Conservation (phyloP, 2,797 vertebrate species). For the Pachyuromys duprasi region DNA sequence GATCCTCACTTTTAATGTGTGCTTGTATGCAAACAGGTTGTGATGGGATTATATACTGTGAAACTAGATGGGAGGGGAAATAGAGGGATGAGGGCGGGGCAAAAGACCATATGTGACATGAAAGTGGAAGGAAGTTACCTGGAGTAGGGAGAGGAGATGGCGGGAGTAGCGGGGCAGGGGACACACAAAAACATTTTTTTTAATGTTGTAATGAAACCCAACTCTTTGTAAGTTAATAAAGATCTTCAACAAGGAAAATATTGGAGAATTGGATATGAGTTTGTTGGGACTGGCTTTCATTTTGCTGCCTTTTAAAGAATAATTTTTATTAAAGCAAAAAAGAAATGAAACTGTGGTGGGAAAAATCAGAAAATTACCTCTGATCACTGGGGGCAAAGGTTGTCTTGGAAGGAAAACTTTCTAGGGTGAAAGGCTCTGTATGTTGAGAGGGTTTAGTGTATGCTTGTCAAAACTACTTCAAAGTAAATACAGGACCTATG, state of each 20-base stretch:
- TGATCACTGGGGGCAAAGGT: neutral
- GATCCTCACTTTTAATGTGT: neutral
- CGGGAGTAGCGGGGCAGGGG: too few relatives aligned
- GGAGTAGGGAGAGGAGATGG: too few relatives aligned
- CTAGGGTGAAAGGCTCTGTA: neutral
- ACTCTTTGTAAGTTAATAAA: neutral
- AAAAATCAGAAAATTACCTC: neutral
- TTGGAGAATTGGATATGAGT: neutral
- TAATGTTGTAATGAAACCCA: neutral
- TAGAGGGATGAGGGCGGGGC: too few relatives aligned
- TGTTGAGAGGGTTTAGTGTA: neutral
- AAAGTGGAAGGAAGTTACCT: neutral
- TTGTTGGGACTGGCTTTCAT: neutral
- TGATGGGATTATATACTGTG: neutral
- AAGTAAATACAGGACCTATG: accelerated
- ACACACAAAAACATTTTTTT: neutral
- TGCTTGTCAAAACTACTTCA: neutral
- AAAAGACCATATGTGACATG: neutral
- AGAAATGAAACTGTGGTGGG: neutral
- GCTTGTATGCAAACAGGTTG: neutral
- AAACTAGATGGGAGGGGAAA: neutral
- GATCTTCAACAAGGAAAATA: neutral
- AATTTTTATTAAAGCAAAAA: slow-evolving; percentile 15
- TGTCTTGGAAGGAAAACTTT: neutral
- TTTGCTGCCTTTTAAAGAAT: slow-evolving; percentile 10